These are phyloP conservation scores for Bolborhynchus lineola DNA, from an alignment of 2,113 vertebrate genomes.

Conservation along the genomic window DNA sequence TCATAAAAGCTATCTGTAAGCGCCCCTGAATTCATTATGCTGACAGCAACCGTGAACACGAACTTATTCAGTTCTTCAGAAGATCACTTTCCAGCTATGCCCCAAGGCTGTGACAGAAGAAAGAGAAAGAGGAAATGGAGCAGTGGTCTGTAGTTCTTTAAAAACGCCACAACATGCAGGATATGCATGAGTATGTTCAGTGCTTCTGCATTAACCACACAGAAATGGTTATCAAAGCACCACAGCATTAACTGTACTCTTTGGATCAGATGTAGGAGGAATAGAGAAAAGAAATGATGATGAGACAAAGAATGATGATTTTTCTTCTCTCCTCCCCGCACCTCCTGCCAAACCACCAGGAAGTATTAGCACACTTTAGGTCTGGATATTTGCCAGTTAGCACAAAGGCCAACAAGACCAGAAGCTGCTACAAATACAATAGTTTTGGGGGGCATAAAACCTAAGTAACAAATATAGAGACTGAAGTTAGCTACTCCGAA, in stretches of 20 bases:
- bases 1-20: background rate
- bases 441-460: background rate
- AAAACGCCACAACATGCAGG: background rate
- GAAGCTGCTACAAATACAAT: background rate
- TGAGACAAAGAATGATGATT: background rate
- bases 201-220: background rate
- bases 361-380: background rate
- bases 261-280: background rate
- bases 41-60: background rate
- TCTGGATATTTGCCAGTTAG: background rate
- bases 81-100: background rate
- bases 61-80: background rate
- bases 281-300: background rate
- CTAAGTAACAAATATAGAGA: background rate
- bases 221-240: background rate
- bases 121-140: slow-evolving; percentile 14
- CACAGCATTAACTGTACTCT: background rate
- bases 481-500: background rate
- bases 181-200: background rate
- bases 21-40: background rate
- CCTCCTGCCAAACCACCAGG: background rate
- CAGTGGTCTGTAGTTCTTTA: background rate
- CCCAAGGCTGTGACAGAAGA: background rate
- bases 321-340: background rate
- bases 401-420: background rate